A percentile compares a stretch with the other conserved stretches of the same genome.
phyloP scores from a whole-genome alignment of 2,113 vertebrate genomes.

The Centropus bengalensis region DNA sequence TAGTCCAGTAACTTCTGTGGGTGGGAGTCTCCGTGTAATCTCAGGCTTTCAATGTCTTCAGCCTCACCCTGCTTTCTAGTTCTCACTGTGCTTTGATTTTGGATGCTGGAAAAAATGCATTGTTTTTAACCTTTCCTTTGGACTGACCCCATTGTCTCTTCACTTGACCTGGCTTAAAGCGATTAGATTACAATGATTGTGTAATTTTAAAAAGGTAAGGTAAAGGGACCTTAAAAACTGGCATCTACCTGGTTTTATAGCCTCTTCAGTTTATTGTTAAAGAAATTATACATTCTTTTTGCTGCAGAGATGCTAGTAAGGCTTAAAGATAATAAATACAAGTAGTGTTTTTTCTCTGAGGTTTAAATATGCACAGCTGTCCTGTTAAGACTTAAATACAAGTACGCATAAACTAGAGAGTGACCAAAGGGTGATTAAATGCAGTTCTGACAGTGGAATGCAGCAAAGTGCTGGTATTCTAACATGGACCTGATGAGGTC shows the following conservation, averaged over 20 bases:
- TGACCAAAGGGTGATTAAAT: background rate
- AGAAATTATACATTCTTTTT: background rate
- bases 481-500: background rate
- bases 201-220: background rate
- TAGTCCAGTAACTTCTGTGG: background rate
- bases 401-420: background rate
- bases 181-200: background rate
- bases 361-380: background rate
- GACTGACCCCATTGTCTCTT: background rate
- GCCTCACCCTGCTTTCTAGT: background rate
- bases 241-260: background rate
- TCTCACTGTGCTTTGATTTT: background rate
- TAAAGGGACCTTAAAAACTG: background rate
- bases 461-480: background rate
- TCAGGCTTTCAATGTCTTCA: background rate
- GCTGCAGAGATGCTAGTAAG: background rate
- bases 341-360: background rate
- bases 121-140: background rate
- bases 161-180: background rate
- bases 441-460: background rate
- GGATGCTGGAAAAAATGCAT: background rate
- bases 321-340: background rate
- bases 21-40: background rate
- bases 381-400: background rate
- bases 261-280: background rate